Evolutionary conservation across 2,888 invertebrate species (phyloP).

Genomic region (Adelognathus sp.): DNA sequence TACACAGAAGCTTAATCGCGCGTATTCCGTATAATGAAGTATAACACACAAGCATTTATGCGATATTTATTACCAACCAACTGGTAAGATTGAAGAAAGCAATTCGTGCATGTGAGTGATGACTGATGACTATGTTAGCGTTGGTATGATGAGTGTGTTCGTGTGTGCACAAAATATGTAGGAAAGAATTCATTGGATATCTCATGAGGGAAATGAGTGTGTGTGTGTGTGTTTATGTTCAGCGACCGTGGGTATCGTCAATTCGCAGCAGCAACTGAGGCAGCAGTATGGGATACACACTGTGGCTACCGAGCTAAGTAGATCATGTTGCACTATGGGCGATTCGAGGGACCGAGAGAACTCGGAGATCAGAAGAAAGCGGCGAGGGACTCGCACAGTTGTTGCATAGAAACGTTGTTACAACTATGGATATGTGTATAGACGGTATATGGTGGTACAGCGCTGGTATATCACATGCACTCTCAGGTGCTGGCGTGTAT

Average conservation of each 20-base stretch:
- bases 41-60: conserved; percentile 2
- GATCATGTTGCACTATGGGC: conserved; percentile 58
- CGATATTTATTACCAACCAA: background rate
- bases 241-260: conserved; percentile 55
- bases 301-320: conserved; percentile 62
- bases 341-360: conserved; percentile 28
- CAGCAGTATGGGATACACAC: conserved; percentile 54
- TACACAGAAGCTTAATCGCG: conserved; percentile 1
- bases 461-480: conserved; percentile 2
- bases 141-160: background rate
- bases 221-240: conserved; percentile 29
- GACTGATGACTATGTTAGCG: conserved; percentile 3
- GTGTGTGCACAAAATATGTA: background rate
- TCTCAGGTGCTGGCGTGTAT: conserved; percentile 10
- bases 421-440: background rate
- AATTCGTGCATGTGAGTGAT: conserved; percentile 1
- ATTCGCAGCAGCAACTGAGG: conserved; percentile 41
- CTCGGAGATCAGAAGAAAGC: conserved; percentile 28
- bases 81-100: background rate
- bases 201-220: background rate
- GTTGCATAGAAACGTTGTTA: background rate
- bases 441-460: background rate
- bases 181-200: conserved; percentile 9
- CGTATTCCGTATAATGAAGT: background rate
- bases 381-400: conserved; percentile 14